Conservation (phyloP, 2,797 vertebrate species). For the Mionectes olivaceus region DNA sequence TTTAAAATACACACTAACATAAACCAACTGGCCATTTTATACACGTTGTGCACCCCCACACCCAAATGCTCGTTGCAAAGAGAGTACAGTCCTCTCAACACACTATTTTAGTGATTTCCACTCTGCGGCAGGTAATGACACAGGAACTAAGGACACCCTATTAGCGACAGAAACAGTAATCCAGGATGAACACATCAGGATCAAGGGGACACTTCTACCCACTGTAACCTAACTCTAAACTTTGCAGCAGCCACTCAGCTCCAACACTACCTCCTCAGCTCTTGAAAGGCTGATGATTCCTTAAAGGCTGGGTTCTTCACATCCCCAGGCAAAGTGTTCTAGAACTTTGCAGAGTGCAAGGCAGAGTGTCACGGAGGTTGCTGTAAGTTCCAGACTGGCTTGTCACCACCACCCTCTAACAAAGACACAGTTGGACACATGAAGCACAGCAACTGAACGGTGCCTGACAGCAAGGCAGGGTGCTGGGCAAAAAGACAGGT, state of each 20-base stretch:
- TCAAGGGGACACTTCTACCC: background rate
- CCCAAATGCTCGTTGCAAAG: background rate
- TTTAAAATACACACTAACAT: accelerated
- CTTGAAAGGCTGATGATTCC: slow-evolving; percentile 16
- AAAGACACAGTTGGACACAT: slow-evolving; percentile 68
- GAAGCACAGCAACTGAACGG: slow-evolving; percentile 55
- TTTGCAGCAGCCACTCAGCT: background rate
- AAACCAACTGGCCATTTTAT: background rate
- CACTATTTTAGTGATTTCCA: background rate
- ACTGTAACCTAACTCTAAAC: background rate
- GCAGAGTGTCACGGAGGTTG: slow-evolving; percentile 52
- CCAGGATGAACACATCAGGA: slow-evolving; percentile 3
- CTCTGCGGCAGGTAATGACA: background rate
- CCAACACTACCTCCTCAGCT: background rate
- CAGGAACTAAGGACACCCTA: background rate
- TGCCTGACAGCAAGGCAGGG: slow-evolving; percentile 68
- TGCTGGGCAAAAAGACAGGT: slow-evolving; percentile 72
- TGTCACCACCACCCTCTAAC: slow-evolving; percentile 62
- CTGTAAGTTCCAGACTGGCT: slow-evolving; percentile 48
- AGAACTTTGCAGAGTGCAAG: slow-evolving; percentile 40
- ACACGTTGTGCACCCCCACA: background rate
- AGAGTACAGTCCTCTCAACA: background rate
- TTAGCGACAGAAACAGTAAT: background rate
- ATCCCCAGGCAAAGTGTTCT: slow-evolving; percentile 19
- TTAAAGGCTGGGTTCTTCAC: slow-evolving; percentile 1